phyloP scores from a whole-genome alignment of 2,113 vertebrate species.

The Syngnathoides biaculeatus region DNA sequence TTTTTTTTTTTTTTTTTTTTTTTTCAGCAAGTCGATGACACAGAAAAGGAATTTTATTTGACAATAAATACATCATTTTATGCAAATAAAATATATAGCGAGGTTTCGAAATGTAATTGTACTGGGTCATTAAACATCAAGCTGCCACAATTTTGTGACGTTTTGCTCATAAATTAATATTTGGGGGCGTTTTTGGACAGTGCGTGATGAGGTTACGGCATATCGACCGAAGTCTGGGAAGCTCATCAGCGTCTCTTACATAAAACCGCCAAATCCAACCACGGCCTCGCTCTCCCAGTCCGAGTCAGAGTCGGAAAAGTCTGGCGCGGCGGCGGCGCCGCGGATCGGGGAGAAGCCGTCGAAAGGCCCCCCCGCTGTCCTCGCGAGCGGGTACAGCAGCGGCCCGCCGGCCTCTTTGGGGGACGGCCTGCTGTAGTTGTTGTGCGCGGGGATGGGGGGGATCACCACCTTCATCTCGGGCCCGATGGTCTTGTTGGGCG shows the following conservation, averaged over 20 bases:
- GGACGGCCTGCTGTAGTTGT: constrained; percentile 51
- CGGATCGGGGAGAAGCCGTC: constrained; percentile 69
- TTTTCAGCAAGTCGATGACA: too few species aligned
- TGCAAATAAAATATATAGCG: not conserved
- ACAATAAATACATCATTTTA: constrained; percentile 60
- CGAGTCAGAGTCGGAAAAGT: constrained; percentile 76
- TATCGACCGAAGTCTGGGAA: not conserved
- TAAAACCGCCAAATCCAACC: constrained; percentile 61
- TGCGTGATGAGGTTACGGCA: not conserved
- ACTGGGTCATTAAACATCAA: not conserved
- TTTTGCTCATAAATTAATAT: not conserved
- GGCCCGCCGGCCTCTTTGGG: constrained; percentile 46
- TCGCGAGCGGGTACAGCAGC: constrained; percentile 34
- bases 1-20: too few species aligned
- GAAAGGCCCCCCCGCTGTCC: constrained; percentile 39
- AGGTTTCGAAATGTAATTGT: too few species aligned
- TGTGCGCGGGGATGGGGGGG: constrained; percentile 68
- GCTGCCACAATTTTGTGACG: too few species aligned
- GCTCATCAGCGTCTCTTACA: constrained; percentile 37
- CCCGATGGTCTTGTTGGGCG: constrained; percentile 77
- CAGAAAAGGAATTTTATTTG: constrained; percentile 13
- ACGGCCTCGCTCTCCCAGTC: constrained; percentile 81
- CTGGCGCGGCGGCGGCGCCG: constrained; percentile 61
- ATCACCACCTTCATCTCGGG: constrained; percentile 73
- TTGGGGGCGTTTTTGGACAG: not conserved